phyloP scores from a whole-genome alignment of 2,797 vertebrate genomes.

The Threskiornis aethiopicus region DNA sequence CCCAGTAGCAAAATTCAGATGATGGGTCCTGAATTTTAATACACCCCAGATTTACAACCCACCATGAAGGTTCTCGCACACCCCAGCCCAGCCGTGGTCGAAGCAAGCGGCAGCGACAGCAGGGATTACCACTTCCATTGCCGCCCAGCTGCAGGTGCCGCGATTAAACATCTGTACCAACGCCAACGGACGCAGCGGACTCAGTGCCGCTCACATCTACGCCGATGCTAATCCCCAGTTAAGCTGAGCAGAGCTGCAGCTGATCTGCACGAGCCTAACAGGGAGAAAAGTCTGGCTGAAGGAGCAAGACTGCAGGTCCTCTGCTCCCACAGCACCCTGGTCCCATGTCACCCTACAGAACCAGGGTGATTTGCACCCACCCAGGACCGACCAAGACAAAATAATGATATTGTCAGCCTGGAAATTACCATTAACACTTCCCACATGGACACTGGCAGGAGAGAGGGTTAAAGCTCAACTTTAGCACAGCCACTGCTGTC shows the following conservation, averaged over 20 bases:
- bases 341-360: not conserved
- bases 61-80: rapidly evolving
- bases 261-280: not conserved
- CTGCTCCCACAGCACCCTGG: not conserved
- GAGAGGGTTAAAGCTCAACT: rapidly evolving
- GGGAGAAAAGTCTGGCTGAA: not conserved
- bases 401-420: not conserved
- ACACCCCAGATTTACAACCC: rapidly evolving
- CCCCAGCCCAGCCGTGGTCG: rapidly evolving
- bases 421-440: not conserved
- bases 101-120: rapidly evolving
- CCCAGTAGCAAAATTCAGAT: not conserved
- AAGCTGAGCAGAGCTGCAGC: not conserved
- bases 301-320: not conserved
- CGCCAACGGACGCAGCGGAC: not conserved
- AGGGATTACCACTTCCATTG: rapidly evolving
- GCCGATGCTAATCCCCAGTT: not conserved
- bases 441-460: rapidly evolving
- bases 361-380: not conserved
- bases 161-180: not conserved
- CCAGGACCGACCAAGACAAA: not conserved
- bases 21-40: rapidly evolving
- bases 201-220: not conserved
- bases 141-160: not conserved
- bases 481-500: not conserved